Evolutionary conservation across 2,113 vertebrate genomes (phyloP), one percentile per base, ranked within the genome.

Genomic region (Collichthys lucidus): DNA sequence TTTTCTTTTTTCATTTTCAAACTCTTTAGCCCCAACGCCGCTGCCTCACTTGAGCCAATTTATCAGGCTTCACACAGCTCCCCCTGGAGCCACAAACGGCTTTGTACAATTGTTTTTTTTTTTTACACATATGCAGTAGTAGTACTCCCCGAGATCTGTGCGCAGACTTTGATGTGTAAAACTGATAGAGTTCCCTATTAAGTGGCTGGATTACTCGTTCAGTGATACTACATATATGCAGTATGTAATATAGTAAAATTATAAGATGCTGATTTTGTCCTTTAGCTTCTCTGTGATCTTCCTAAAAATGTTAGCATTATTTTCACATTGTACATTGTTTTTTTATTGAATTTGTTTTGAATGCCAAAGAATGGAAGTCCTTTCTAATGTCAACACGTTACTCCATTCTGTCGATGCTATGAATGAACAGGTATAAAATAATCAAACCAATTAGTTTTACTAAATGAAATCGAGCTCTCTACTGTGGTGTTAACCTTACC

Each of bases 401-500:
- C 22, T 64, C 40, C 24, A 3, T n/a, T n/a, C 16, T 31, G 50
- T 31, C 12, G 5, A 55, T 56, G 12, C 47, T 46, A 2, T 22
- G 22, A 44, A 50, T 57, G 79, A 52, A 60, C 10, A 67, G 50
- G 12, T 24, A 62, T 53, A 50, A 71, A 70, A 77, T 67, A 50
- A 81, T 90, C 59, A 60, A 46, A 65, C 12, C 55, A 66, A 46
- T 46, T 46, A 2, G 4, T 50, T 68, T 55, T 57, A 8, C 50
- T 47, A 15, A 63, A 84, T 78, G 72, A 83, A 72, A 57, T n/a
- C 40, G 47, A 49, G 76, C 75, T 66, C 74, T 69, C 59, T 29
- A 63, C 76, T 79, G 67, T 40, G 55, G 74, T 10, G 75, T 59
- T 88, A 74, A 87, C 76, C 50, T 81, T 24, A n/a, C 77, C 64